These are phyloP conservation scores for Pantherophis guttatus DNA, from an alignment of 2,113 vertebrate genomes.

Conservation along the genomic window DNA sequence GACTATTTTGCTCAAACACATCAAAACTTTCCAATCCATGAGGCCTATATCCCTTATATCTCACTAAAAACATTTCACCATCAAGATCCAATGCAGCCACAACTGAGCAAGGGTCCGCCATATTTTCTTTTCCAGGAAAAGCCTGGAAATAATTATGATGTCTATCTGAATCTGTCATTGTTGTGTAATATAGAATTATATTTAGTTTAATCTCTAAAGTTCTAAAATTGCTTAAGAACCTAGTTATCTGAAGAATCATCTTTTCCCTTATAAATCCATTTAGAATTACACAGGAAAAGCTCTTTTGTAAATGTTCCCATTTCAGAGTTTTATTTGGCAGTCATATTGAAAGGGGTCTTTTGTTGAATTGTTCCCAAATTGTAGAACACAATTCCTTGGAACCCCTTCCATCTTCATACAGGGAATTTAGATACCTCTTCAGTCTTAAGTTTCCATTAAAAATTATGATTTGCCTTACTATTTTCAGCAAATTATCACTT, in stretches of 20 bases:
- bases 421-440: too few species aligned
- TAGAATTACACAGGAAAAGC: background rate
- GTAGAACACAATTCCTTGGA: background rate
- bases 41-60: too few species aligned
- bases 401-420: too few species aligned
- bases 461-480: too few species aligned
- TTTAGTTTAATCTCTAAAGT: background rate
- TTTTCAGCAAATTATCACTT: too few species aligned
- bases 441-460: too few species aligned
- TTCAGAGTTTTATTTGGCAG: background rate
- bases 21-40: too few species aligned
- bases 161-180: background rate
- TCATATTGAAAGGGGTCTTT: background rate
- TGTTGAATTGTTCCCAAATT: background rate
- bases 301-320: background rate
- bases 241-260: background rate
- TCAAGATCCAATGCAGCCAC: too few species aligned
- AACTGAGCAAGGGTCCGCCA: too few species aligned
- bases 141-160: background rate
- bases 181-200: background rate
- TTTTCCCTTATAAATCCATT: background rate
- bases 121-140: too few species aligned
- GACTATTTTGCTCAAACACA: too few species aligned
- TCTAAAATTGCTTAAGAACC: background rate
- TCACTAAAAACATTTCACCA: too few species aligned